These are phyloP conservation scores for Climacteris rufus DNA, from an alignment of 2,113 vertebrate genomes.

Conservation along the genomic window DNA sequence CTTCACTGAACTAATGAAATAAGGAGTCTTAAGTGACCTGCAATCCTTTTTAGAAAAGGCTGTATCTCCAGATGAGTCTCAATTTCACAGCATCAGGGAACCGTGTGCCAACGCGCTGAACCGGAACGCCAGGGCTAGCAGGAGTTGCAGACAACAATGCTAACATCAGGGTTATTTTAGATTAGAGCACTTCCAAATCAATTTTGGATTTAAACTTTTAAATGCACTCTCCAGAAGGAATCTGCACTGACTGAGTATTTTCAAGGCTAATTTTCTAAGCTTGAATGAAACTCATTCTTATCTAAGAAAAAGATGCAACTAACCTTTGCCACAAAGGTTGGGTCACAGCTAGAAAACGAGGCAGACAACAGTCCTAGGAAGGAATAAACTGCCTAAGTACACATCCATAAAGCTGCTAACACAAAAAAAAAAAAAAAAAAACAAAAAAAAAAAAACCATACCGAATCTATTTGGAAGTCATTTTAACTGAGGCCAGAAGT, in stretches of 20 bases:
- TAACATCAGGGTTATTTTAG: conserved; percentile 75
- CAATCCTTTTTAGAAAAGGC: conserved; percentile 65
- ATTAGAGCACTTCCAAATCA: conserved; percentile 81
- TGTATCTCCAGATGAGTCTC: conserved; percentile 71
- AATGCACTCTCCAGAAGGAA: conserved; percentile 71
- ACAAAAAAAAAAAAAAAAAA: neutral
- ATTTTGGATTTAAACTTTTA: conserved; percentile 81
- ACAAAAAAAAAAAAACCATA: neutral
- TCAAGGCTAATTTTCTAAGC: conserved; percentile 61
- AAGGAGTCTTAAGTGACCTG: conserved; percentile 64
- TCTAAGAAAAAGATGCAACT: conserved; percentile 8
- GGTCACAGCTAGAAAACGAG: neutral
- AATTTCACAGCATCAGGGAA: conserved; percentile 80
- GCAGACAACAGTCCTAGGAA: neutral
- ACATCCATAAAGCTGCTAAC: neutral
- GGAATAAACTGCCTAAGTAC: neutral
- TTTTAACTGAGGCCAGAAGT: neutral
- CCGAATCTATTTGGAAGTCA: neutral
- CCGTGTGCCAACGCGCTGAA: conserved; percentile 72
- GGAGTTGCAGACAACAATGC: conserved; percentile 70
- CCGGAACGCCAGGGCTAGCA: conserved; percentile 72
- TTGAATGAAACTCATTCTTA: conserved; percentile 19
- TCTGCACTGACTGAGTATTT: conserved; percentile 52
- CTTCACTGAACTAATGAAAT: conserved; percentile 70
- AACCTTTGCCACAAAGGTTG: conserved; percentile 12